A percentile compares a stretch with the other conserved stretches of the same genome.
Evolutionary conservation across 2,113 vertebrate species (phyloP).

Genomic region (Zosterops japonicus): DNA sequence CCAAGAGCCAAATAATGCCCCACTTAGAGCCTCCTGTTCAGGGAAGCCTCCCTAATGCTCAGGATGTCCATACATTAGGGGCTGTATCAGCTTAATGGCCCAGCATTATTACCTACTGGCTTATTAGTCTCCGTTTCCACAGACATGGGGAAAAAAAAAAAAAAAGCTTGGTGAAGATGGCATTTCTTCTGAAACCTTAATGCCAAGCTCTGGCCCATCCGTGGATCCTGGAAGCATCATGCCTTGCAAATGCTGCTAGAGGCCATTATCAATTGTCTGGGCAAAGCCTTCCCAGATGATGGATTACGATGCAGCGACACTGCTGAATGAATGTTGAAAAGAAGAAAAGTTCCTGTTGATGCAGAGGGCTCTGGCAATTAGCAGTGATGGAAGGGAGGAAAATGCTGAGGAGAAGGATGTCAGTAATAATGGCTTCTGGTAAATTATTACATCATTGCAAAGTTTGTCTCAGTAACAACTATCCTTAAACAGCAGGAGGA

Average conservation of each 20-base stretch:
- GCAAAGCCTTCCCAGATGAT: constrained; percentile 41
- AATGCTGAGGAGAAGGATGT: constrained; percentile 38
- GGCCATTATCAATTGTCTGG: constrained; percentile 54
- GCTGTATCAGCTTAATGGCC: background rate
- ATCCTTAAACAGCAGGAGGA: constrained; percentile 48
- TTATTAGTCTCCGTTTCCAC: background rate
- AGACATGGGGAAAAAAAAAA: background rate
- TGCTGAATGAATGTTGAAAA: constrained; percentile 55
- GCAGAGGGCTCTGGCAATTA: constrained; percentile 52
- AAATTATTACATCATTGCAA: constrained; percentile 65
- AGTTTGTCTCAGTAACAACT: constrained; percentile 50
- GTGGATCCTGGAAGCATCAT: background rate
- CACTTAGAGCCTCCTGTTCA: background rate
- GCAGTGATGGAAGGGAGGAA: constrained; percentile 53
- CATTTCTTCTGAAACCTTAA: background rate
- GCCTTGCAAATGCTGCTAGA: background rate
- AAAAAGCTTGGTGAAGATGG: background rate
- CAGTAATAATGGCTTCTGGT: constrained; percentile 63
- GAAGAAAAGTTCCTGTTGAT: constrained; percentile 53
- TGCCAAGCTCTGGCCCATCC: background rate
- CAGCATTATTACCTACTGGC: background rate
- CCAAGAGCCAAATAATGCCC: background rate
- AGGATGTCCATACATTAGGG: background rate
- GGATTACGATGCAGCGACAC: constrained; percentile 20
- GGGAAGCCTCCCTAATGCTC: background rate